A percentile compares a stretch with the other conserved stretches of the same genome.
These are phyloP conservation scores for Tokudaia muenninki DNA, from an alignment of 2,797 vertebrate species.

Conservation along the genomic window DNA sequence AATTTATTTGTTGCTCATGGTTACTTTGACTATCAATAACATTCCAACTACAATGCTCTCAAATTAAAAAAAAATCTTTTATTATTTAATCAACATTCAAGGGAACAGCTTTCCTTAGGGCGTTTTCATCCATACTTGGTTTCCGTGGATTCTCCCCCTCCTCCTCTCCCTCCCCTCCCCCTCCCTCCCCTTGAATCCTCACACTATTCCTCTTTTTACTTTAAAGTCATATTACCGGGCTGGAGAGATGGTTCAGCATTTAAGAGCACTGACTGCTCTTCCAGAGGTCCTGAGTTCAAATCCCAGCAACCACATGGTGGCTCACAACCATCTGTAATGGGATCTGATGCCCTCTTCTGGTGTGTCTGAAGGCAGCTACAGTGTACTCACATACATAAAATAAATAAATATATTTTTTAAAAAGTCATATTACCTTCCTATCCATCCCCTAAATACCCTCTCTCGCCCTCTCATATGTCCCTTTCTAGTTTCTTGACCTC, in stretches of 20 bases:
- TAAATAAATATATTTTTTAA: too few species aligned
- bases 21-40: not conserved
- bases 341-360: too few species aligned
- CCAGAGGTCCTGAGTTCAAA: too few species aligned
- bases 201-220: not conserved
- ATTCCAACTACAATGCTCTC: constrained; percentile 1
- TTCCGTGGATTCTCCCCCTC: not conserved
- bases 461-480: too few species aligned
- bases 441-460: not conserved
- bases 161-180: not conserved
- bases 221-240: not conserved
- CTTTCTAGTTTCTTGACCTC: not conserved
- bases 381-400: too few species aligned
- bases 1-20: constrained; percentile 19
- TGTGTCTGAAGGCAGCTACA: too few species aligned
- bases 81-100: not conserved
- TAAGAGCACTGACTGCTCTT: too few species aligned
- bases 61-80: not conserved
- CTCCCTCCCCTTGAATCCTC: not conserved
- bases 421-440: too few species aligned
- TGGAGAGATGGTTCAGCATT: too few species aligned
- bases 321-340: too few species aligned
- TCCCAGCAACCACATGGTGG: too few species aligned
- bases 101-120: not conserved
- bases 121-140: not conserved